Evolutionary conservation across 2,797 vertebrate species (phyloP).

Genomic region (Periparus ater): DNA sequence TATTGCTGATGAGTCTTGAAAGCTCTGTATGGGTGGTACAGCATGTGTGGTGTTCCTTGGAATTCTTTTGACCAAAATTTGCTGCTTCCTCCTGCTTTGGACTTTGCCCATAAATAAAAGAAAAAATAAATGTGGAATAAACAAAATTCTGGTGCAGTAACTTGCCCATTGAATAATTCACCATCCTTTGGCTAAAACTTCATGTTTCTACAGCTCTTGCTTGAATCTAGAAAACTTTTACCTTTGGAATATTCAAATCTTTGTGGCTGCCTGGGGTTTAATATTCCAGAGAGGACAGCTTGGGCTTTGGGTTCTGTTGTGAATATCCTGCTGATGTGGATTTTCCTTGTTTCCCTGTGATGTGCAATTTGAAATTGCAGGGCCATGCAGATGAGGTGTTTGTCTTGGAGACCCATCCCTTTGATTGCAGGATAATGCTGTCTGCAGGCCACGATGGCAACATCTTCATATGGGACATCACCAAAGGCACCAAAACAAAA

Average conservation of each 20-base stretch:
- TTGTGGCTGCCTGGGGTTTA: neutral
- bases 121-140: neutral
- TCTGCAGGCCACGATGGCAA: slow-evolving; percentile 96
- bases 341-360: neutral
- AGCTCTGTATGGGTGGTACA: neutral
- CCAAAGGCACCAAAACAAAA: slow-evolving; percentile 87
- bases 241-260: neutral
- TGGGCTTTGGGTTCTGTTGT: neutral
- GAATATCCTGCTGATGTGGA: neutral
- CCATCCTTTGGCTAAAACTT: neutral
- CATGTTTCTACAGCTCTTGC: neutral
- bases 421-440: slow-evolving; percentile 93
- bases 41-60: neutral
- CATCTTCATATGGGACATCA: slow-evolving; percentile 94
- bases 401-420: slow-evolving; percentile 95
- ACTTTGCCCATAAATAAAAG: neutral
- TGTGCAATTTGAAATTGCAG: slow-evolving; percentile 71
- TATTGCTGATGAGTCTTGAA: neutral
- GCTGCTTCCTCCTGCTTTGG: neutral
- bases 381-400: slow-evolving; percentile 96
- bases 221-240: neutral
- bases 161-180: neutral
- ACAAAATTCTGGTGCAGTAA: neutral
- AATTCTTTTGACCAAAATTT: neutral
- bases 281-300: neutral